phyloP scores from a whole-genome alignment of 35 echinoderm and acorn worm species.

The Heliocidaris tuberculata region DNA sequence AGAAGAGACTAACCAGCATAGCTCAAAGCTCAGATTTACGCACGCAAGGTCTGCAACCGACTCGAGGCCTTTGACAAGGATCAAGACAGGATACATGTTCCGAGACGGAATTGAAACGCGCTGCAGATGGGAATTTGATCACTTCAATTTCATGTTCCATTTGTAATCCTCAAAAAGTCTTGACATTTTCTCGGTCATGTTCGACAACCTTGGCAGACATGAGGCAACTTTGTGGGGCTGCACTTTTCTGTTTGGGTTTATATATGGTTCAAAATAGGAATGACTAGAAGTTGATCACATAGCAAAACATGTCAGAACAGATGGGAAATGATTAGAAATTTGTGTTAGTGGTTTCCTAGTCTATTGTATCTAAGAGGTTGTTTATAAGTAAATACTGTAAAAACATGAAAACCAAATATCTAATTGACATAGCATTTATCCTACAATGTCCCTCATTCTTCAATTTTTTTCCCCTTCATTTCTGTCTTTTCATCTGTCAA shows the following conservation, averaged over 20 bases:
- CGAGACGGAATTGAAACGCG: not conserved
- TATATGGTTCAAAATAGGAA: not conserved
- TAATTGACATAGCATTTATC: too few species aligned
- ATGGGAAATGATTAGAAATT: too few species aligned
- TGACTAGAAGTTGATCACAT: not conserved
- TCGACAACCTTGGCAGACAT: not conserved
- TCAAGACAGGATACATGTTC: not conserved
- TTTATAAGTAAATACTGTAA: too few species aligned
- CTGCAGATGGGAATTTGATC: constrained; percentile 1
- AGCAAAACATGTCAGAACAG: not conserved
- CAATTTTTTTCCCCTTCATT: too few species aligned
- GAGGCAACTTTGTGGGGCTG: not conserved
- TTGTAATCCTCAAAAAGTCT: not conserved
- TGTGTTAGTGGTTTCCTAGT: too few species aligned
- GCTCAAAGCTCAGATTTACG: not conserved
- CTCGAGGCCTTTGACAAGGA: not conserved
- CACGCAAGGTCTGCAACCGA: not conserved
- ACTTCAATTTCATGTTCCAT: constrained; percentile 11
- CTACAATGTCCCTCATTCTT: too few species aligned
- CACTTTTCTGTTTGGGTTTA: not conserved
- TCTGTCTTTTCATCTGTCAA: too few species aligned
- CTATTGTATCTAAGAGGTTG: too few species aligned
- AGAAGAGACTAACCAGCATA: not conserved
- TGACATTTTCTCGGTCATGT: constrained; percentile 1
- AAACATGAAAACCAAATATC: too few species aligned